Evolutionary conservation across 2,888 invertebrate genomes (phyloP).

Genomic region (Lepidonotus clava): DNA sequence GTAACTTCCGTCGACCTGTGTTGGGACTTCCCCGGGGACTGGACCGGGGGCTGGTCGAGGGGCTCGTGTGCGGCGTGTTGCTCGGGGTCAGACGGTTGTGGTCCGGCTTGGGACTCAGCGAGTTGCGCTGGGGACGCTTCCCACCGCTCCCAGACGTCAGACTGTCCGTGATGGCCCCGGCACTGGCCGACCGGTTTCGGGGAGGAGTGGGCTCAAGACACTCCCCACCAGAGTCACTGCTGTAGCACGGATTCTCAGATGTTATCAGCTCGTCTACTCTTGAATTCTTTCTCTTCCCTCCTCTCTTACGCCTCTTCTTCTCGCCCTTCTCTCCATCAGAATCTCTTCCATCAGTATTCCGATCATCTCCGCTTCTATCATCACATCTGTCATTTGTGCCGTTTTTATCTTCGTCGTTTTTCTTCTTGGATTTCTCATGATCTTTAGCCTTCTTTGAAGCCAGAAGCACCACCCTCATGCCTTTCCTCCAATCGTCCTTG

Average conservation of each 20-base stretch:
- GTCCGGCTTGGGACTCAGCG: constrained; percentile 62
- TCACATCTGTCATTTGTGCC: constrained; percentile 6
- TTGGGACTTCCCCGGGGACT: constrained; percentile 78
- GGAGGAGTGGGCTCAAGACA: not conserved
- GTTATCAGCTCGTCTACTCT: constrained; percentile 71
- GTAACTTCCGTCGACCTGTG: constrained; percentile 71
- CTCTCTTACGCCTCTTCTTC: constrained; percentile 62
- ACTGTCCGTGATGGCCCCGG: constrained; percentile 10
- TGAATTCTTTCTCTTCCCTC: constrained; percentile 66
- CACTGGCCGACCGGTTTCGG: constrained; percentile 28
- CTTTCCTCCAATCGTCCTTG: constrained; percentile 78
- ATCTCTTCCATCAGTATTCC: constrained; percentile 68
- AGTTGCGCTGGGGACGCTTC: constrained; percentile 38
- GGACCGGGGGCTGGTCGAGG: constrained; percentile 70
- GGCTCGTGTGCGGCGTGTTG: constrained; percentile 74
- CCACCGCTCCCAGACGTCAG: not conserved
- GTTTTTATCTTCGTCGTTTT: constrained; percentile 68
- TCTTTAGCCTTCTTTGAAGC: constrained; percentile 66
- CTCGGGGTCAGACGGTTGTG: constrained; percentile 69
- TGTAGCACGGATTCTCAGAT: constrained; percentile 73
- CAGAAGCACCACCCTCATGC: constrained; percentile 78
- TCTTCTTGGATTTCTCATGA: constrained; percentile 65
- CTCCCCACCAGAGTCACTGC: constrained; percentile 78
- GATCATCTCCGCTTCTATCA: constrained; percentile 62
- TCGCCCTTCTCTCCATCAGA: constrained; percentile 67